Base-by-base conservation (phyloP, 1,140 invertebrate genomes). In the Drosophila sechellia region DNA sequence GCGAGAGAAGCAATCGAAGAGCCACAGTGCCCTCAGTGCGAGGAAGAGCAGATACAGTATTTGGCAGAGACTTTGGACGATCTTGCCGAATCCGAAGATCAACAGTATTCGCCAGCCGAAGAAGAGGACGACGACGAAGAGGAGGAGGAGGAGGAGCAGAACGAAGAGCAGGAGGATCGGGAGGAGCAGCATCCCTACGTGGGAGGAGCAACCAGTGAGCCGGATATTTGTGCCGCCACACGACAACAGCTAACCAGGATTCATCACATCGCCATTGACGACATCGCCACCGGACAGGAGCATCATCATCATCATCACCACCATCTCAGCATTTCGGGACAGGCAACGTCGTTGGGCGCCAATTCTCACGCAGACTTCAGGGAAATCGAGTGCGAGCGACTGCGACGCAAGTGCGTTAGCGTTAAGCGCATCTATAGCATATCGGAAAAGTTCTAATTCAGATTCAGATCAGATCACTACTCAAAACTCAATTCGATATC, bases 341-440 rank as follows among this genome's bases (percentile, higher is more conserved):
- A 61, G 12, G 8, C 31, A 8, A 49, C 64, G 12, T 40, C 64
- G 13, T 35, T 81, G 61, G 80, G 77, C 4, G 57, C 77, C 42
- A 81, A 58, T 35, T 90, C 90, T 17, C 90, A 91, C 80, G 90
- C 90, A 46, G 90, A 91, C 59, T 85, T 91, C 56, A 81, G 90
- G 64, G 90, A 91, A 74, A 92, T 91, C 70, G 90, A 91, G 70
- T 91, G 90, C 81, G 90, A 91, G 57, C 83, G 90, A 54, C 71
- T 91, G 79, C 73, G 90, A 59, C 90, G 90, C 61, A 91, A 92
- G 78, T 91, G 90, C 83, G 90, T 91, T 84, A 91, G 87, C 79
- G 90, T 92, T 48, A 92, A 92, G 61, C 90, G 90, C 71, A 92
- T 92, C 63, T 92, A 92, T 87, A 92, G 90, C 81, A 92, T 92